phyloP scores from a whole-genome alignment of 2,113 vertebrate genomes.

The Naja naja region DNA sequence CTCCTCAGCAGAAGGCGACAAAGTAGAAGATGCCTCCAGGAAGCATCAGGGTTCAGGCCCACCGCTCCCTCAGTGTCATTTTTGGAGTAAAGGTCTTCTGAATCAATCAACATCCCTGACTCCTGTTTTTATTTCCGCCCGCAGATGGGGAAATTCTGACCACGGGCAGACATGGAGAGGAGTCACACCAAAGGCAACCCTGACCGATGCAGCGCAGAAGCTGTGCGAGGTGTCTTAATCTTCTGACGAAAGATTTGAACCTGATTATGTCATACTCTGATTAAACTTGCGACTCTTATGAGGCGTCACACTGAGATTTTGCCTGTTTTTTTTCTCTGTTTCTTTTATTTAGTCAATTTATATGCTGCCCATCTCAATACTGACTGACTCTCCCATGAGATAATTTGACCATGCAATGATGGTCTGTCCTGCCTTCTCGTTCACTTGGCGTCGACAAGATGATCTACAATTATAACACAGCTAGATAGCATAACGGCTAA shows the following conservation, averaged over 20 bases:
- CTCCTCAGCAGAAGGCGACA: background rate
- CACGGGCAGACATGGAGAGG: fast-evolving
- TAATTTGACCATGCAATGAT: background rate
- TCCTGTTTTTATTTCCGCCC: background rate
- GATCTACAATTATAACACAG: background rate
- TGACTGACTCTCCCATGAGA: background rate
- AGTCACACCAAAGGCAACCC: background rate
- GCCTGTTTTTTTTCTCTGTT: background rate
- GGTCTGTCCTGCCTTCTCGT: background rate
- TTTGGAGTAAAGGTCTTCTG: background rate
- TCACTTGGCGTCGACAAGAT: background rate
- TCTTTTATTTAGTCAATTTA: too few species aligned
- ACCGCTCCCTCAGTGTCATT: too few species aligned
- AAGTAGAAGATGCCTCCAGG: background rate
- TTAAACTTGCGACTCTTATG: background rate
- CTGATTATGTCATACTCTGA: background rate
- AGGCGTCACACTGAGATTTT: background rate
- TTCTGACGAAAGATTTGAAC: background rate
- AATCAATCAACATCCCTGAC: background rate
- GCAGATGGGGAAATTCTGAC: background rate
- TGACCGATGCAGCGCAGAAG: background rate
- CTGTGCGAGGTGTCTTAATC: background rate
- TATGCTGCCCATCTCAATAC: too few species aligned
- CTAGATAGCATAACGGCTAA: background rate
- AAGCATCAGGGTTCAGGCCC: background rate